Conservation (phyloP, 1,140 invertebrate genomes). For the Spodoptera frugiperda region DNA sequence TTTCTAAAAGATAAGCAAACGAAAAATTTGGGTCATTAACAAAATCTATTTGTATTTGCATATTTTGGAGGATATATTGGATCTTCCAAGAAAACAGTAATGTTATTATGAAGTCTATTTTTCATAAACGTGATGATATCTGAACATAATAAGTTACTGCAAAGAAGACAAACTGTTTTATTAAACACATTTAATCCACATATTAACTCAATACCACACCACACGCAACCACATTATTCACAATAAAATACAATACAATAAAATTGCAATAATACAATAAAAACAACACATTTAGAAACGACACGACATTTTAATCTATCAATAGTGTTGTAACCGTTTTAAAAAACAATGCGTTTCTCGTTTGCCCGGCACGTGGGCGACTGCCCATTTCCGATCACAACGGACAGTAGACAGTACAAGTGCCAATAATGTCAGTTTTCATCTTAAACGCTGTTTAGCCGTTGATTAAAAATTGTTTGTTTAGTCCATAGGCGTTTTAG, state of each 20-base stretch:
- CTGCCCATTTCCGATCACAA: conserved; percentile 26
- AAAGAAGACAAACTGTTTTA: not conserved
- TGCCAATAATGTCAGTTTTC: conserved; percentile 6
- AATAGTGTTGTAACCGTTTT: conserved; percentile 11
- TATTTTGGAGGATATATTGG: no score
- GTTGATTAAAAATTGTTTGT: conserved; percentile 30
- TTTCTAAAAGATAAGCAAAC: no score
- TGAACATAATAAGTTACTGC: no score
- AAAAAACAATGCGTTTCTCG: conserved; percentile 16
- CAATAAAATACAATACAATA: conserved; percentile 8
- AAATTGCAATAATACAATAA: conserved; percentile 28
- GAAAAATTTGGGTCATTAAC: no score
- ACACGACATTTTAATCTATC: conserved; percentile 27
- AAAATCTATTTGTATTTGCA: no score
- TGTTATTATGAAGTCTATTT: not conserved
- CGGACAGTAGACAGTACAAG: not conserved
- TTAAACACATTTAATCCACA: not conserved
- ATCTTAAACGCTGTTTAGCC: conserved; percentile 27
- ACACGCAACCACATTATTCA: not conserved
- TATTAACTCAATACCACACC: not conserved
- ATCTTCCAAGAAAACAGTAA: not conserved
- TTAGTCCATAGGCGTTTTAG: not conserved
- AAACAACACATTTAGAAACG: conserved; percentile 10
- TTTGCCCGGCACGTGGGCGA: not conserved
- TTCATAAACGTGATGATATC: no score